These are phyloP conservation scores for Limnodromus scolopaceus DNA, from an alignment of 2,797 vertebrate species.

Conservation along the genomic window DNA sequence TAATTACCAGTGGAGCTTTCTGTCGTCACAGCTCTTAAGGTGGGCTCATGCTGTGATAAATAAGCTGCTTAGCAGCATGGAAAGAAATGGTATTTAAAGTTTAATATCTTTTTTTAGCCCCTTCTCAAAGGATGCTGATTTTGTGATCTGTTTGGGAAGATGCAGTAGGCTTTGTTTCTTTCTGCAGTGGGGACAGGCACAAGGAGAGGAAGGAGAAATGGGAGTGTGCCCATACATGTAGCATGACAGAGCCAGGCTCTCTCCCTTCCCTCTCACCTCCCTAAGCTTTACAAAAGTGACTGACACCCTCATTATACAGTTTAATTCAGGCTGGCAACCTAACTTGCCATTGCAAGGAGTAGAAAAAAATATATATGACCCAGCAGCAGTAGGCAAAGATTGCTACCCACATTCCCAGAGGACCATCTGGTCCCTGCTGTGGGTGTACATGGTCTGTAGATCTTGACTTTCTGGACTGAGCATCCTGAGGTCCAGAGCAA, in stretches of 20 bases:
- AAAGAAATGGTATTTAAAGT: slow-evolving; percentile 76
- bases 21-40: slow-evolving; percentile 75
- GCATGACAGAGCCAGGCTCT: neutral
- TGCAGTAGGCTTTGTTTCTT: neutral
- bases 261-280: neutral
- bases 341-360: neutral
- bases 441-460: neutral
- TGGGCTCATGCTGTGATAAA: slow-evolving; percentile 76
- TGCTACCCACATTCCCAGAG: neutral
- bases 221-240: neutral
- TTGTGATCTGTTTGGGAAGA: slow-evolving; percentile 61
- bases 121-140: slow-evolving; percentile 67
- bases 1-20: slow-evolving; percentile 68
- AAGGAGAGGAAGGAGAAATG: neutral
- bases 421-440: neutral
- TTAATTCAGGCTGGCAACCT: slow-evolving; percentile 35
- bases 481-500: neutral
- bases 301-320: slow-evolving; percentile 33
- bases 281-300: neutral
- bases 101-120: slow-evolving; percentile 72
- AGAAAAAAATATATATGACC: neutral
- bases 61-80: slow-evolving; percentile 79
- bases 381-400: neutral
- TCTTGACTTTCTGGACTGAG: neutral
- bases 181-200: neutral